Conservation (phyloP, 2,797 vertebrate species). For the Megalops cyprinoides region DNA sequence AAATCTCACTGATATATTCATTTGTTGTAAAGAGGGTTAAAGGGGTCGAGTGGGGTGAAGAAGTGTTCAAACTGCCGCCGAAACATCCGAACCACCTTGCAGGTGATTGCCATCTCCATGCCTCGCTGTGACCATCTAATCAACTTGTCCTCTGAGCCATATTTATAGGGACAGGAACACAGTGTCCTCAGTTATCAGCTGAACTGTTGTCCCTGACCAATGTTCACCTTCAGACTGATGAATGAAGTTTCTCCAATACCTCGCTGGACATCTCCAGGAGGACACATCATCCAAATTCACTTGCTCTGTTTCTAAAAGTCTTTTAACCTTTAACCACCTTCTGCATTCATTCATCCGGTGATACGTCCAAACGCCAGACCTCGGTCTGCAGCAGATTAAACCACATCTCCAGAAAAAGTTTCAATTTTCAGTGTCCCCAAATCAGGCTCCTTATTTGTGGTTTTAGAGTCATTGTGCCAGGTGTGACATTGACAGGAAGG, state of each 20-base stretch:
- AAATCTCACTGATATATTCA: neutral
- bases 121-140: slow-evolving; percentile 10
- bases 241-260: slow-evolving; percentile 27
- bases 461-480: neutral
- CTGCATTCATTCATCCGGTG: neutral
- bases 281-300: neutral
- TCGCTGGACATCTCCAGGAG: neutral
- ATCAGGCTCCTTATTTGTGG: slow-evolving; percentile 4
- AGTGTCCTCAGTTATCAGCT: slow-evolving; percentile 4
- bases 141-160: slow-evolving; percentile 9
- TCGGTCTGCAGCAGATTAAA: slow-evolving; percentile 4
- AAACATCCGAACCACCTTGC: neutral
- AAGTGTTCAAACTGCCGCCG: no score
- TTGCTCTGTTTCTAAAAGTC: slow-evolving; percentile 3
- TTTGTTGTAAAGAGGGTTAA: slow-evolving; percentile 6
- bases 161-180: slow-evolving; percentile 8
- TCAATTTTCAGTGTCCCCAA: slow-evolving; percentile 13
- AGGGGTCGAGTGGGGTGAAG: no score
- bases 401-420: neutral
- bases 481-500: neutral
- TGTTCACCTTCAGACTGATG: slow-evolving; percentile 35
- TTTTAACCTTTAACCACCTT: slow-evolving; percentile 31
- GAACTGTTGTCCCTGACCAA: neutral
- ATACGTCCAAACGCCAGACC: neutral
- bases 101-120: neutral